Evolutionary conservation across 2,888 invertebrate species (phyloP), one percentile per base, ranked within the genome.

Genomic region (Mystacides longicornis): DNA sequence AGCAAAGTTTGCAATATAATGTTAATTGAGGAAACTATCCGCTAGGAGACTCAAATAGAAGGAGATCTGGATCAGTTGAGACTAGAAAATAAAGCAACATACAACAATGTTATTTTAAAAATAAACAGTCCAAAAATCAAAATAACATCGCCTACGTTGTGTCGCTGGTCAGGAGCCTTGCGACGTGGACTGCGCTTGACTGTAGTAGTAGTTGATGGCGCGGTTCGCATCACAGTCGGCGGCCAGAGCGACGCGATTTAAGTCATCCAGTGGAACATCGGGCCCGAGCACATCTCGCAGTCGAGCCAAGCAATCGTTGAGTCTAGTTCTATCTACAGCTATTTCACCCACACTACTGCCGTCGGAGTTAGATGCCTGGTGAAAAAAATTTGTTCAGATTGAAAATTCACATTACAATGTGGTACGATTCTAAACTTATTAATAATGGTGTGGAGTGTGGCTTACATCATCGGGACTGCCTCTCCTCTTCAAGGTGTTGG

Each of bases 181-280:
- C 3, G 4, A 7, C 3, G 37, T n/a, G 37, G 37, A n/a, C 3
- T 37, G 4, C 14, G 37, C 37, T 16, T 37, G 37, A 11, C 52
- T 52, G 37, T 77, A 80, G 66, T 74, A 79, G 68, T 74, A 81
- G 67, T 81, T 81, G 57, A 81, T 72, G 21, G 81, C 81, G 59
- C 81, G 65, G 64, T 80, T 79, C 51, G 78, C 69, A 66, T 81
- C 80, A 64, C 75, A 81, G 66, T 81, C 81, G 5, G 81, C 81
- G 2, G 81, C 80, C 49, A 81, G 65, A 14, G 78, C 72, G 14
- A 80, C 67, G 62, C 75, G 71, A 23, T 78, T 72, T 16, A 81
- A 68, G 57, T 73, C 72, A 51, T 78, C 75, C 43, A 74, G 65
- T 2, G 79, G 68, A 16, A 76, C 75, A 1, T 68, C 66, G 27